Conservation (phyloP, 2,113 vertebrate genomes). For the Lamprologus tigripictilis region DNA sequence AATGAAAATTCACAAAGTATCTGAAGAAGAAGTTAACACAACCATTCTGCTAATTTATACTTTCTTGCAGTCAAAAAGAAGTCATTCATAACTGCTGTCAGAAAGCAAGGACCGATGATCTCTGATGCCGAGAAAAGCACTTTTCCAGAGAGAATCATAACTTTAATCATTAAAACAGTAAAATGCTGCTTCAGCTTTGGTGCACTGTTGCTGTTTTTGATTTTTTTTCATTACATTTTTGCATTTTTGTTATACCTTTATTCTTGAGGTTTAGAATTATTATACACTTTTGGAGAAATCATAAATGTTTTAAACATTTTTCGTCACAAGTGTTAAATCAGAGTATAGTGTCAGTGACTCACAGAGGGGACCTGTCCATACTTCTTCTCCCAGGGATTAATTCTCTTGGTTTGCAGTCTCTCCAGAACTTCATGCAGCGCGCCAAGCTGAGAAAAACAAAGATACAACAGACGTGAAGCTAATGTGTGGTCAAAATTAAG, state of each 20-base stretch:
- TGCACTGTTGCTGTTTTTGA: background rate
- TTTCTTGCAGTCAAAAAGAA: background rate
- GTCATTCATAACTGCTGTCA: background rate
- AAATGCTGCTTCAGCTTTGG: background rate
- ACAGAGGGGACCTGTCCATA: slow-evolving; percentile 72
- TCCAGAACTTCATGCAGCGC: slow-evolving; percentile 72
- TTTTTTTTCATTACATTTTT: background rate
- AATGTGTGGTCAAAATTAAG: background rate
- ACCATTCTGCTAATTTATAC: background rate
- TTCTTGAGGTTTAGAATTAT: background rate
- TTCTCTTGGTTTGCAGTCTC: slow-evolving; percentile 71
- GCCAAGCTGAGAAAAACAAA: slow-evolving; percentile 50
- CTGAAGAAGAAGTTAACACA: background rate
- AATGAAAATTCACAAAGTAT: background rate
- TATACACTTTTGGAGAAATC: background rate
- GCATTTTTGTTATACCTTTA: background rate
- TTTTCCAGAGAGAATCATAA: background rate
- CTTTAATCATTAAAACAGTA: background rate
- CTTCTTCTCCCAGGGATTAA: slow-evolving; percentile 71
- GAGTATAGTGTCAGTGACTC: background rate
- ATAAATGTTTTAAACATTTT: background rate
- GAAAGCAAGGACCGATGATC: background rate
- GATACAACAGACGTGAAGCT: background rate
- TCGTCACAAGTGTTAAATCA: background rate
- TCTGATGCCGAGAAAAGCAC: background rate